These are phyloP conservation scores for Caenorhabditis sinica DNA, from an alignment of 2,888 invertebrate genomes.

Conservation along the genomic window DNA sequence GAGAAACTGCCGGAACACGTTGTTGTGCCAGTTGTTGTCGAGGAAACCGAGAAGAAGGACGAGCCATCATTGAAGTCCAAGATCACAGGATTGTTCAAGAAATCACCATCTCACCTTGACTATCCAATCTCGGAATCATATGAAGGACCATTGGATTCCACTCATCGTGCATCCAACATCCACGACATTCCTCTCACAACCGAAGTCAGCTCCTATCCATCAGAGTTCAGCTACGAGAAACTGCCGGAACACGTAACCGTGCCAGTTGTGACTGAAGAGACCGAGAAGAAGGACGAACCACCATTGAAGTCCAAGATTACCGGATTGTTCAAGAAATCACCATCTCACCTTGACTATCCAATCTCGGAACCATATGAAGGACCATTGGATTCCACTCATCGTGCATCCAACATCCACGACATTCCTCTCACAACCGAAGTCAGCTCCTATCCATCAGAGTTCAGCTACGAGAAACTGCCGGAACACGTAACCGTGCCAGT, in stretches of 20 bases:
- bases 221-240: conserved; percentile 2
- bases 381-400: conserved; percentile 23
- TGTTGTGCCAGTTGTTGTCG: not conserved
- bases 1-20: conserved; percentile 29
- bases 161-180: not conserved
- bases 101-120: not conserved
- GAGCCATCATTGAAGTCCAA: not conserved
- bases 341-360: conserved; percentile 10
- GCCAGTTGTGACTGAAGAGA: not conserved
- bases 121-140: not conserved
- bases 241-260: conserved; percentile 1
- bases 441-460: conserved; percentile 3
- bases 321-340: conserved; percentile 5
- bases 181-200: not conserved
- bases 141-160: not conserved
- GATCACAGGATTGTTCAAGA: conserved; percentile 5
- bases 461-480: conserved; percentile 19
- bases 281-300: conserved; percentile 7
- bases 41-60: conserved; percentile 2
- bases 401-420: conserved; percentile 4
- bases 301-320: not conserved
- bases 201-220: not conserved
- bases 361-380: conserved; percentile 19
- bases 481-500: conserved; percentile 19
- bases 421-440: conserved; percentile 15